phyloP scores from a whole-genome alignment of 2,888 invertebrate species.

The Rhamphomyia laevipes region DNA sequence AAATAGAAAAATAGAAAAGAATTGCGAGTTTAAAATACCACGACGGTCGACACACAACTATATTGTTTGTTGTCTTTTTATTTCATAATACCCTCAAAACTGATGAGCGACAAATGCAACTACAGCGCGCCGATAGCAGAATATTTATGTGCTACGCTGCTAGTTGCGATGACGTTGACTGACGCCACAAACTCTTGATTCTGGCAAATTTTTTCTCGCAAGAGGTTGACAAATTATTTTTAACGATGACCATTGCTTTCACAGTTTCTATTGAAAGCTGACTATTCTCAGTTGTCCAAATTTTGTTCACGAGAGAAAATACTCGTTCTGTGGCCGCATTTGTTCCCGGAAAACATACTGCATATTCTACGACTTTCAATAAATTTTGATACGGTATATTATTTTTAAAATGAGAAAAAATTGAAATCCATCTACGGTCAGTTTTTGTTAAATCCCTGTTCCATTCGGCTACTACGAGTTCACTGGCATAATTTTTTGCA shows the following conservation, averaged over 20 bases:
- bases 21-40: too few species aligned
- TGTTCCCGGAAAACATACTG: constrained; percentile 3
- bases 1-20: too few species aligned
- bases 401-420: background rate
- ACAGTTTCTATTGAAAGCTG: constrained; percentile 4
- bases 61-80: too few species aligned
- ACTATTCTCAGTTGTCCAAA: constrained; percentile 2
- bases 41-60: too few species aligned
- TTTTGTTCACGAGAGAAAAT: constrained; percentile 4
- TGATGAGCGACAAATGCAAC: too few species aligned
- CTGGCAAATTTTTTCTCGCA: background rate
- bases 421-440: background rate
- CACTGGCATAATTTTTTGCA: background rate
- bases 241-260: constrained; percentile 1
- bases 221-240: background rate
- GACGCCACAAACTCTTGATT: too few species aligned
- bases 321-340: constrained; percentile 6
- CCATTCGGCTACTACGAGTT: background rate
- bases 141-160: too few species aligned
- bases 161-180: too few species aligned
- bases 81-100: too few species aligned
- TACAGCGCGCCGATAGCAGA: too few species aligned
- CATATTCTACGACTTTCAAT: constrained; percentile 1
- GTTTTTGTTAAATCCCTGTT: background rate
- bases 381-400: constrained; percentile 1